These are phyloP conservation scores for Diarsia dahlii DNA, from an alignment of 2,888 invertebrate genomes.

Conservation along the genomic window DNA sequence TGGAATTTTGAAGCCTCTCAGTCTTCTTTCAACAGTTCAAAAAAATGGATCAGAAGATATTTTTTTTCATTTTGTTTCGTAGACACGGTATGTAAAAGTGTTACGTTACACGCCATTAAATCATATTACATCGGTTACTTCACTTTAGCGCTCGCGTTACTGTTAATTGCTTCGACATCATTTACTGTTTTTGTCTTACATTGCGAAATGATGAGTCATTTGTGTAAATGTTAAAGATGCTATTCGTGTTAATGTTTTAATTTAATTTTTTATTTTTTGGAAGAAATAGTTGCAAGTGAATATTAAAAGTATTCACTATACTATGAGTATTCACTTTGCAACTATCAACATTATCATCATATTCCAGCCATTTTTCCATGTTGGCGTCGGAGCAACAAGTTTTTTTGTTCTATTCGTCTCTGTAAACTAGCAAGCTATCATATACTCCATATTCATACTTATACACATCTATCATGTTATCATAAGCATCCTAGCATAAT, in stretches of 20 bases:
- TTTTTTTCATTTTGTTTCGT: neutral
- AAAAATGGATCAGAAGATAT: neutral
- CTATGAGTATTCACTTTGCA: too few relatives aligned
- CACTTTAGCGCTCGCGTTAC: conserved; percentile 22
- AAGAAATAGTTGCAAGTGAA: neutral
- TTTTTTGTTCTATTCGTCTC: too few relatives aligned
- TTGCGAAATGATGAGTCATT: conserved; percentile 36
- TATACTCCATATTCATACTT: too few relatives aligned
- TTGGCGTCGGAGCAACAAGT: too few relatives aligned
- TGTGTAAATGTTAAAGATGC: conserved; percentile 17
- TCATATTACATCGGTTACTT: conserved; percentile 42
- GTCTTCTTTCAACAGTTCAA: too few relatives aligned
- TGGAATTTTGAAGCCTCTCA: too few relatives aligned
- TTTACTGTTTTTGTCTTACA: conserved; percentile 34
- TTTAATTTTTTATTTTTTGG: neutral
- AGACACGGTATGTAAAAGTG: conserved; percentile 14
- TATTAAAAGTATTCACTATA: too few relatives aligned
- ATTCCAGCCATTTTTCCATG: too few relatives aligned
- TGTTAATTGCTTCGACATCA: conserved; percentile 52
- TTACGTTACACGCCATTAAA: conserved; percentile 51
- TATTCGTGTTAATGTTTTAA: conserved; percentile 29
- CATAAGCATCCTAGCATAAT: too few relatives aligned
- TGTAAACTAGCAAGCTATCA: too few relatives aligned
- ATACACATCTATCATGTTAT: too few relatives aligned
- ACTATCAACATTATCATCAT: too few relatives aligned